Base-by-base conservation (phyloP, 2,113 vertebrate species). In the Todiramphus chloris region DNA sequence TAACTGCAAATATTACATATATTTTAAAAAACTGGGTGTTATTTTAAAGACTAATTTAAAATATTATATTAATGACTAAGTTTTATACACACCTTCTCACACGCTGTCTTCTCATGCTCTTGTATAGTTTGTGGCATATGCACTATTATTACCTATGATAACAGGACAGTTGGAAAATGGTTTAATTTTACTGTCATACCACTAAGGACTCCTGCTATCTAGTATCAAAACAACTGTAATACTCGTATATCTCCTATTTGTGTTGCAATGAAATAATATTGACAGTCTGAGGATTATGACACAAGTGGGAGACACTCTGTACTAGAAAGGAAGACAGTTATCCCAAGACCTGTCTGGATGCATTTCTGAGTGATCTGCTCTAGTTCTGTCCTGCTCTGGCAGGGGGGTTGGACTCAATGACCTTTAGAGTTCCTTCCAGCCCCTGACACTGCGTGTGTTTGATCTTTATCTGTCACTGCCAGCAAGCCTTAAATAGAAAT, bases 111-210 rank as follows among this genome's bases (percentile, higher is more conserved):
- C 68, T 63, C 10, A 25, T 21, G 39, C 48, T 77, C 82, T 51
- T 31, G 79, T 68, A 6, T n/a, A 68, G 43, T 30, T 64, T 4
- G 3, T 58, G 30, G 9, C 14, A 2, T 44, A 68, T 35, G 13
- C 30, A 72, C 4, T 92, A 44, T 31, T 67, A 87, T 41, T 87
- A 56, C 19, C 39, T 63, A 31, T 48, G 30, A 35, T 64, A 89
- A 89, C 2, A 72, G 5, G 11, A 76, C 35, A 82, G 46, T 43
- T 87, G 39, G 75, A 95, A 95, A 93, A 64, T 48, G 3, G 23
- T 92, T 94, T 87, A 11, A 87, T 94, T 91, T 84, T 91, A 72
- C 35, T 91, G 69, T 44, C 66, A 53, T 68, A 75, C 72, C 66
- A 68, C 44, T 93, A 74, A 88, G 23, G 41, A 56, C 39, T 90